Base-by-base conservation (phyloP, 2,888 invertebrate genomes). In the Timema podura region DNA sequence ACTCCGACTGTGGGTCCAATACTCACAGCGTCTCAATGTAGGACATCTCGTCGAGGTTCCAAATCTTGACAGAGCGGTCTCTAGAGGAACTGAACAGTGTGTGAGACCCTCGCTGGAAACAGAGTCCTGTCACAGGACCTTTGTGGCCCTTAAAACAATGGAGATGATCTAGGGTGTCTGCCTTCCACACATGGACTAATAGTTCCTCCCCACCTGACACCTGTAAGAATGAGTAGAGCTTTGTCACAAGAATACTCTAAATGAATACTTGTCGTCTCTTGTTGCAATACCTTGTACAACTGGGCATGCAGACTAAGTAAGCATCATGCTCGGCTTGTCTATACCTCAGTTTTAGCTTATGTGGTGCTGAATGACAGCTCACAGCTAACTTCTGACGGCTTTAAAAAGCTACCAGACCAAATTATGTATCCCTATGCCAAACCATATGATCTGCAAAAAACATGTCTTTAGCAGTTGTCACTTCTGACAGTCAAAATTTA, bases 11-110 rank as follows among this genome's bases (percentile, higher is more conserved):
- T 30, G 30, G 1, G 30, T 30, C 30, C 0, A 13, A 44, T 61
- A 61, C 61, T 61, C 45, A 61, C 85, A 98, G 83, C 68, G 95
- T 94, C 83, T 98, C 98, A 10, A 97, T 92, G 81, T 96, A 98
- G 2, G 93, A 91, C 93, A 96, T 93, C 81, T 98, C 97, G 83
- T 95, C 94, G 69, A 98, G 83, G 75, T 93, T 94, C 98, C 98
- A 99, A 70, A 73, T 65, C 68, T 73, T 73, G 9, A 78, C 74
- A 59, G 81, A 79, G 69, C 81, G 77, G 75, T 86, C 86, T 69
- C 79, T 77, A 7, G 85, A 83, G 61, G 80, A 79, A 70, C 73
- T 93, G 91, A 79, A 98, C 71, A 98, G 83, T 68, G 92, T 91
- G 81, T 95, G 94, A 5, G 92, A 90, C 75, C 91, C 90, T 79